Conservation (phyloP, 2,888 invertebrate species). For the Amphipyra tragopoginis region DNA sequence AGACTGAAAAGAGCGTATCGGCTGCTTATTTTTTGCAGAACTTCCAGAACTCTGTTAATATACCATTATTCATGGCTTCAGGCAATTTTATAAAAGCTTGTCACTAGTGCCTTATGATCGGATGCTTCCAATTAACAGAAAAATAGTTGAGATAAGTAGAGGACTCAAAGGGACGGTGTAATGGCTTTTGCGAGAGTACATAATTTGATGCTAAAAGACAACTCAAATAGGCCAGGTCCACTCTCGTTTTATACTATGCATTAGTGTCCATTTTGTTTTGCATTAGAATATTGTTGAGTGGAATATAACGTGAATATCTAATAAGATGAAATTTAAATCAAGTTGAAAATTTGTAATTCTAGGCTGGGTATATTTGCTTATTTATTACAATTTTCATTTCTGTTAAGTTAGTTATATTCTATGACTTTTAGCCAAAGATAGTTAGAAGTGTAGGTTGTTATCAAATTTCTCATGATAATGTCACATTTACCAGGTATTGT, state of each 20-base stretch:
- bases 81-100: slow-evolving; percentile 19
- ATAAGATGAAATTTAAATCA: no score
- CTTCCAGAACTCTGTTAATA: slow-evolving; percentile 4
- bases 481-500: not conserved
- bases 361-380: no score
- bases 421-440: no score
- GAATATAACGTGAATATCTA: no score
- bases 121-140: slow-evolving; percentile 25
- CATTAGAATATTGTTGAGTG: no score
- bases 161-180: slow-evolving; percentile 17
- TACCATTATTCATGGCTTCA: slow-evolving; percentile 8
- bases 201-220: slow-evolving; percentile 28
- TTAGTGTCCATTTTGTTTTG: no score
- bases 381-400: no score
- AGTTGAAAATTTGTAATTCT: no score
- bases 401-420: no score
- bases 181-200: slow-evolving; percentile 24
- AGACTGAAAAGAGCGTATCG: not conserved
- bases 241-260: not conserved
- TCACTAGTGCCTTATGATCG: slow-evolving; percentile 5
- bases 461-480: not conserved
- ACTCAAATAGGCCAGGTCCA: not conserved
- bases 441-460: no score
- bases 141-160: slow-evolving; percentile 25
- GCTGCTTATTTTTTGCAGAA: not conserved